Evolutionary conservation across 2,113 vertebrate species (phyloP).

Genomic region (Plecotus auritus): DNA sequence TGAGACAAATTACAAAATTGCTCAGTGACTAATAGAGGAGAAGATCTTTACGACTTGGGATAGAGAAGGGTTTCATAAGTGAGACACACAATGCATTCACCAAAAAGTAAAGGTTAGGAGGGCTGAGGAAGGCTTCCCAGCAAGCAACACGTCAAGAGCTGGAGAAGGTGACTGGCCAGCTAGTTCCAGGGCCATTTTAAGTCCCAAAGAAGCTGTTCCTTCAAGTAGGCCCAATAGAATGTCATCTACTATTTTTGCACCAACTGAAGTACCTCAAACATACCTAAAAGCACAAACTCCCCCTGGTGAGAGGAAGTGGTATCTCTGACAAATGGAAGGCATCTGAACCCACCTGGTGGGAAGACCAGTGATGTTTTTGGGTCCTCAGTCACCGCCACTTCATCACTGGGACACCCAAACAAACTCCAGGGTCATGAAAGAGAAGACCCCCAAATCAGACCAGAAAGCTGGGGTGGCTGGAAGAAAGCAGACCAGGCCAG

Average conservation of each 20-base stretch:
- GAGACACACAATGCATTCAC: neutral
- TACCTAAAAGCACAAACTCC: conserved; percentile 87
- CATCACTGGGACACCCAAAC: conserved; percentile 86
- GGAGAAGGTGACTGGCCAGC: neutral
- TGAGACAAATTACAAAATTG: neutral
- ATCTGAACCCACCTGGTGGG: conserved; percentile 81
- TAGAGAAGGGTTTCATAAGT: neutral
- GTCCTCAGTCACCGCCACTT: conserved; percentile 68
- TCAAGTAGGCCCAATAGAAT: conserved; percentile 85
- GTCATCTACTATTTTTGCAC: conserved; percentile 88
- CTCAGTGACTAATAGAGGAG: neutral
- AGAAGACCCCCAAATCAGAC: conserved; percentile 53
- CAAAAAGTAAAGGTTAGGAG: neutral
- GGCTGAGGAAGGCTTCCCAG: neutral
- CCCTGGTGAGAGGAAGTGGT: conserved; percentile 85
- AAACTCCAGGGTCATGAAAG: conserved; percentile 90
- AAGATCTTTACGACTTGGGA: neutral
- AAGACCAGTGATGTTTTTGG: conserved; percentile 85
- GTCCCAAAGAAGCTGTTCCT: conserved; percentile 81
- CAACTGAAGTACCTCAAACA: conserved; percentile 82
- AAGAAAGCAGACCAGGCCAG: conserved; percentile 64
- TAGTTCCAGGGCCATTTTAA: conserved; percentile 84
- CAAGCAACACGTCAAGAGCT: neutral
- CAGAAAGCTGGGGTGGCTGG: conserved; percentile 61
- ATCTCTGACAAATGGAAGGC: conserved; percentile 87